Conservation (phyloP, 1,140 invertebrate genomes). For the Chironomus tepperi region DNA sequence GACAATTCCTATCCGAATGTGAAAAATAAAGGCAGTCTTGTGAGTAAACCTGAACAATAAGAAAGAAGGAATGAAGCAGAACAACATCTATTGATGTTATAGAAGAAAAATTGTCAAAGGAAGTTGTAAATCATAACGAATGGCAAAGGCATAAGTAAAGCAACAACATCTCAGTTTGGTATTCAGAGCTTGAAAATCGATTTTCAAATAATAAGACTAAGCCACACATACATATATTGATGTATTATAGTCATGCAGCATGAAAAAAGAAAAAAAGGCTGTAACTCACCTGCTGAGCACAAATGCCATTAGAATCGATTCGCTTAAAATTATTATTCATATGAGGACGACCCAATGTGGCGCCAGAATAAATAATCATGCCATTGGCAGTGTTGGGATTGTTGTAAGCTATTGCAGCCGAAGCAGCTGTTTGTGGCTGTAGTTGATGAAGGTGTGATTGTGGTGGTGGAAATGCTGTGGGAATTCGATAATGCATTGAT, state of each 20-base stretch:
- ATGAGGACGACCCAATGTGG: constrained; percentile 25
- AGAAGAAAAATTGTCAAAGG: not conserved
- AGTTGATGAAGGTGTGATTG: constrained; percentile 17
- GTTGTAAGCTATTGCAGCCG: constrained; percentile 14
- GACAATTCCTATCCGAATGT: not conserved
- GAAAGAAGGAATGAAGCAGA: too few species aligned
- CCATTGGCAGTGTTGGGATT: constrained; percentile 10
- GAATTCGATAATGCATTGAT: constrained; percentile 23
- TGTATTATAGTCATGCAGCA: too few species aligned
- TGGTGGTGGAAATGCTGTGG: constrained; percentile 22
- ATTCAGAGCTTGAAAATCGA: too few species aligned
- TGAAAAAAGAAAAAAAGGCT: not conserved
- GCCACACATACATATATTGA: too few species aligned
- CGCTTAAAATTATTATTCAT: constrained; percentile 24
- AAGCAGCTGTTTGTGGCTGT: constrained; percentile 19
- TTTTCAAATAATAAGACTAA: too few species aligned
- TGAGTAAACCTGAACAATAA: too few species aligned
- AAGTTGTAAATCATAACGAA: constrained; percentile 7
- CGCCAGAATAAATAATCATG: constrained; percentile 24
- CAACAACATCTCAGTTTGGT: too few species aligned
- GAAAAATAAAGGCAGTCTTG: too few species aligned
- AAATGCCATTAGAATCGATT: constrained; percentile 22
- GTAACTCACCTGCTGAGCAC: constrained; percentile 17
- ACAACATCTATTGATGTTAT: too few species aligned
- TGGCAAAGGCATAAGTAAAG: too few species aligned